Evolutionary conservation across 2,888 invertebrate species (phyloP), one percentile per base, ranked within the genome.

Genomic region (Drosophila macrospina): DNA sequence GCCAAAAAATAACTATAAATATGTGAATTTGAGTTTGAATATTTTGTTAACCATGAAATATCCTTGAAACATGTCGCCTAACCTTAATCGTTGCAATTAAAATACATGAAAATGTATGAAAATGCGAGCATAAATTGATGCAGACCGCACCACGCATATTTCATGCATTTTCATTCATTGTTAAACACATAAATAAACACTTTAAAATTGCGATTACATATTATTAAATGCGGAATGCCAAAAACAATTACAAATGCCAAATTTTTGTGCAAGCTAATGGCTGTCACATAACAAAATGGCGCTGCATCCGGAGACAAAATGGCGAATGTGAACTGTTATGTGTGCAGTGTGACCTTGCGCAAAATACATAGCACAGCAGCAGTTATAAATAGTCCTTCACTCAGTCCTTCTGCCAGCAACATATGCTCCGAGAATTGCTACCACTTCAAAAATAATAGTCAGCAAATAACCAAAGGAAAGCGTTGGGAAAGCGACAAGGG

Each of bases 331-430:
- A n/a, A 44, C 50, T 24, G 24, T 30, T 34, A 34, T 24, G 30
- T 24, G 20, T 50, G 61, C 45, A 59, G n/a, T 62, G 37, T 74
- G 78, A 69, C 75, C 82, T 69, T 78, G 62, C 52, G 26, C 4
- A 75, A 75, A 69, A 48, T 39, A 26, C 51, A 11, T 51, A 48
- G 16, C 20, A 24, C 44, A 26, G 15, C 34, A 24, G 36, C 48
- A 47, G 30, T 78, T 76, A 74, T 69, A 78, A 80, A 81, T 80
- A 54, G 77, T 50, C 34, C 51, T 64, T 77, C 69, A 37, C 45
- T 39, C 20, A 45, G 42, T 51, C 37, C 55, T 28, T 30, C 55
- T 78, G 82, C 64, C 78, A 80, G 37, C 69, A 61, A 41, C 80
- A 82, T 63, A 66, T 75, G 75, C 52, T 59, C 24, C 15, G 16